Evolutionary conservation across 1,140 invertebrate species (phyloP), one percentile per base, ranked within the genome.

Genomic region (Limonius californicus): DNA sequence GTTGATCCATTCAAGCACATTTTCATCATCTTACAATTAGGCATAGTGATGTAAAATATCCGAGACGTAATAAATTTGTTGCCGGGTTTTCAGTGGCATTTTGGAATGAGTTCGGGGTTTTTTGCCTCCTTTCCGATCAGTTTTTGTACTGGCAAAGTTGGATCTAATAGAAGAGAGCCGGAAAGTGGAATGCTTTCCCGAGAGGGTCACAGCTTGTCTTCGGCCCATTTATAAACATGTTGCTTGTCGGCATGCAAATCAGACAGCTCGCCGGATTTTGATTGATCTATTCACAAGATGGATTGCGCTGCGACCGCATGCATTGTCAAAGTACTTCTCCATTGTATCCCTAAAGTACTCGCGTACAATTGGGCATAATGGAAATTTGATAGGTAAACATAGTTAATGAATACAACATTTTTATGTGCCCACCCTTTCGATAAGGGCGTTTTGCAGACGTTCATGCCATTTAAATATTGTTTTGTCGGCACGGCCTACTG

Each of bases 261-360:
- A 75, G 72, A 70, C 70, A 71, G 66, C 65, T 66, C 65, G 69
- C 68, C 63, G 67, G 72, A 72, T 70, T 75, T 74, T 75, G 74
- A 75, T 75, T 75, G 72, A 75, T 75, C 73, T 73, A 72, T 74
- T 71, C 72, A 68, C 60, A 73, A 75, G 74, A 75, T 75, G 74
- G 74, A 75, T 75, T 74, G 72, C 65, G 62, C 64, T 59, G 65
- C 60, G 63, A 63, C 62, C 65, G 60, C 60, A 59, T 54, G 65
- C 61, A 71, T 63, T 70, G 69, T 67, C 61, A 54, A 62, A 71
- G 65, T 70, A 66, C 68, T 64, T 64, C 65, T 62, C 66, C 67
- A 70, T 69, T 65, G 65, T 69, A 61, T 64, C 19, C 39, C 55
- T 35, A 65, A 58, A 63, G 61, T 61, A 59, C 64, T 56, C 54